Evolutionary conservation across 35 echinoderm and acorn worm genomes (phyloP), one percentile per base, ranked within the genome.

Genomic region (Holothuria glaberrima): DNA sequence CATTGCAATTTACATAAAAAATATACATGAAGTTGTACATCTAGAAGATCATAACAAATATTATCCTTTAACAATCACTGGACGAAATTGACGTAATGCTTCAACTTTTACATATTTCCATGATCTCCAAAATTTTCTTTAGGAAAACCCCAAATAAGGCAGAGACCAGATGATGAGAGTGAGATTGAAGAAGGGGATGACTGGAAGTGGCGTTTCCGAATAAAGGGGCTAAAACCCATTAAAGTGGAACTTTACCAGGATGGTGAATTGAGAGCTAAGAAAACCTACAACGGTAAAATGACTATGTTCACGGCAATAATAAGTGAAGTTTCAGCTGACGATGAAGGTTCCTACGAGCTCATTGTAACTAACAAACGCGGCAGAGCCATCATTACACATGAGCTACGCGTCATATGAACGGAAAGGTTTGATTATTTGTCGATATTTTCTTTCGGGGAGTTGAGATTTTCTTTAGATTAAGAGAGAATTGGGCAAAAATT

Each of bases 221-320:
- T 82, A 20, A 82, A 60, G 32, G 79, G 79, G 6, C 9, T 10
- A 20, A 41, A 50, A 82, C 79, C 79, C 48, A 57, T 82, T 50
- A 82, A 41, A 24, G 50, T 82, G 9, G 24, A 32, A 21, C 46
- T 82, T 19, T 82, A 58, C 79, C 38, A 82, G 31, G 79, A 82
- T 22, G 50, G 38, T 19, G 19, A 10, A 13, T 26, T 20, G 16
- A 56, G 48, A 20, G 29, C 27, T 14, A 12, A 58, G 30, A 16
- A 82, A 50, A 25, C 46, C 3, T 58, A 56, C 79, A 12, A 10
- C n/a, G 57, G 14, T 5, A 30, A 56, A 14, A 82, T 82, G 79
- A 58, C 79, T 28, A 60, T 82, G 79, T 82, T 82, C 28, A 22
- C 54, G 48, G 48, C 41, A 20, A 82, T 44, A 58, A n/a, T 82